phyloP scores from a whole-genome alignment of 2,113 vertebrate species.

The Plotosus lineatus region DNA sequence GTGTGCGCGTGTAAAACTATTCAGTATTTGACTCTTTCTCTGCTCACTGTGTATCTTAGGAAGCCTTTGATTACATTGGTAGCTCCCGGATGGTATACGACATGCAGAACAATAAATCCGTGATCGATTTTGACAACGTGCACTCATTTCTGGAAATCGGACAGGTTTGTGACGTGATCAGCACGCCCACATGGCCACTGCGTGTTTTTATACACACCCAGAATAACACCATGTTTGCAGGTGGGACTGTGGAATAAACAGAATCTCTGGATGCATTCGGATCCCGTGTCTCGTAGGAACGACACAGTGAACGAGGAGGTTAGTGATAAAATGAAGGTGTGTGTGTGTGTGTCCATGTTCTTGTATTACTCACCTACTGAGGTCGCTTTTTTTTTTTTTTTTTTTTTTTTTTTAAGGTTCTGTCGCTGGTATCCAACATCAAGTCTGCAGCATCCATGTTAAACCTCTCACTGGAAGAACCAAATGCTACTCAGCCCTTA shows the following conservation, averaged over 20 bases:
- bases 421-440: conserved; percentile 65
- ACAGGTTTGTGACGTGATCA: conserved; percentile 65
- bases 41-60: conserved; percentile 67
- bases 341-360: neutral
- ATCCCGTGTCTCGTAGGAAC: conserved; percentile 83
- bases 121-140: conserved; percentile 72
- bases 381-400: too few relatives aligned
- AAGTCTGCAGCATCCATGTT: conserved; percentile 21
- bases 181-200: neutral
- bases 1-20: neutral
- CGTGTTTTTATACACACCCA: neutral
- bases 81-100: conserved; percentile 88
- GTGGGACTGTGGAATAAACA: conserved; percentile 73
- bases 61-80: conserved; percentile 96
- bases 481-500: conserved; percentile 72
- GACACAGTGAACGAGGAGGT: conserved; percentile 73
- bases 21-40: neutral
- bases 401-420: conserved; percentile 68
- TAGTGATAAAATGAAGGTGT: conserved; percentile 39
- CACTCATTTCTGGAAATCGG: conserved; percentile 76
- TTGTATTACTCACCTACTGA: neutral
- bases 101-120: conserved; percentile 68
- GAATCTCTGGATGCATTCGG: conserved; percentile 86
- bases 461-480: conserved; percentile 62
- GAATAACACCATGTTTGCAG: conserved; percentile 61